Evolutionary conservation across 2,888 invertebrate genomes (phyloP), one percentile per base, ranked within the genome.

Genomic region (Synanthedon formicaeformis): DNA sequence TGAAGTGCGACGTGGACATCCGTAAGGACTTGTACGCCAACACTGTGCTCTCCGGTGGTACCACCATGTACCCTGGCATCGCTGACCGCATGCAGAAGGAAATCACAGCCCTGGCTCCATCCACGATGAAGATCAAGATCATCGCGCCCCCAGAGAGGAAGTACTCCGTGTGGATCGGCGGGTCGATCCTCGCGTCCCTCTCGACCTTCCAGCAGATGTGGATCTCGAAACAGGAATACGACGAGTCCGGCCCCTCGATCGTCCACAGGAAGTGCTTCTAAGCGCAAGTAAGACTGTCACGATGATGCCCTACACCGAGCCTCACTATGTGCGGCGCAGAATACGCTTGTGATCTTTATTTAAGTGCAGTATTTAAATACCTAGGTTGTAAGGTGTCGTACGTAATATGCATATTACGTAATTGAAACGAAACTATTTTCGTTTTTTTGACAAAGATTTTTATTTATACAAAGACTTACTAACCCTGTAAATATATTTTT

Each of bases 1-100:
- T 97, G 97, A 97, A 96, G 91, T 97, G 97, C 89, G 97, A 97
- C 87, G 96, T 97, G 56, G 96, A 96, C 81, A 97, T 97, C 91
- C 93, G 96, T 92, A 96, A 96, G 91, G 96, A 97, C 88, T 88
- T 97, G 88, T 97, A 97, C 89, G 96, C 96, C 90, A 96, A 96
- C 90, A 96, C 96, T 66, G 97, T 97, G 55, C 89, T 97, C 69
- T 97, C 97, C 58, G 96, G 96, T 59, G 96, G 96, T 81, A 96
- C 96, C 89, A 96, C 96, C 73, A 96, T 96, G 96, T 96, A 96
- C 88, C 96, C 96, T 52, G 96, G 96, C 73, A 96, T 96, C 88
- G 95, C 96, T 77, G 96, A 96, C 89, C 92, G 94, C 69, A 95
- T 95, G 94, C 95, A 95, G 88, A 95, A 95, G 88, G 95, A 95